phyloP scores from a whole-genome alignment of 2,113 vertebrate species.

The Cyanoderma ruficeps region DNA sequence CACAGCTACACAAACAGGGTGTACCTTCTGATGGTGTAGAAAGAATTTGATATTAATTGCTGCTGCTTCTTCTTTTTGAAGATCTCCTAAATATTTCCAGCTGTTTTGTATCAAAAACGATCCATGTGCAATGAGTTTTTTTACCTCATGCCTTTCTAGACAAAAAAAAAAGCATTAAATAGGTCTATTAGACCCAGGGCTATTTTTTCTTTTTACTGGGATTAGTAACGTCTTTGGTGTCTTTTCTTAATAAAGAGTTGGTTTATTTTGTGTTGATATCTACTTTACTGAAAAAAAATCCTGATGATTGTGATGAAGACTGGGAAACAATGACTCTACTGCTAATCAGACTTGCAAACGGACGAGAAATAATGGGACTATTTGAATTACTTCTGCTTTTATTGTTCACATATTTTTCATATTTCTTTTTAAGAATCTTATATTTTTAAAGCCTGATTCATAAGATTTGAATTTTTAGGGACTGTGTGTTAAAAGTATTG shows the following conservation, averaged over 20 bases:
- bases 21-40: not conserved
- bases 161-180: not conserved
- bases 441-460: not conserved
- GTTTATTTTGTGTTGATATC: not conserved
- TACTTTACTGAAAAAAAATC: not conserved
- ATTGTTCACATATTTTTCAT: not conserved
- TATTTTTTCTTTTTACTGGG: not conserved
- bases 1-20: not conserved
- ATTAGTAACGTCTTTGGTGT: not conserved
- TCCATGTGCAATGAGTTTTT: not conserved
- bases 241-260: not conserved
- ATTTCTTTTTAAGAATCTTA: not conserved
- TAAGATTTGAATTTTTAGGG: not conserved
- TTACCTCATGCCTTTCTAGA: not conserved
- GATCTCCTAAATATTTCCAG: not conserved
- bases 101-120: not conserved
- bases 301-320: not conserved
- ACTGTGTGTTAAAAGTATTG: not conserved
- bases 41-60: not conserved
- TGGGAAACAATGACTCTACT: not conserved
- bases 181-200: not conserved
- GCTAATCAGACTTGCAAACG: not conserved
- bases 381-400: not conserved
- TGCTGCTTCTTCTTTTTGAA: not conserved
- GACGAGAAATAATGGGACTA: not conserved